Evolutionary conservation across 2,888 invertebrate genomes (phyloP).

Genomic region (Meliscaeva auricollis): DNA sequence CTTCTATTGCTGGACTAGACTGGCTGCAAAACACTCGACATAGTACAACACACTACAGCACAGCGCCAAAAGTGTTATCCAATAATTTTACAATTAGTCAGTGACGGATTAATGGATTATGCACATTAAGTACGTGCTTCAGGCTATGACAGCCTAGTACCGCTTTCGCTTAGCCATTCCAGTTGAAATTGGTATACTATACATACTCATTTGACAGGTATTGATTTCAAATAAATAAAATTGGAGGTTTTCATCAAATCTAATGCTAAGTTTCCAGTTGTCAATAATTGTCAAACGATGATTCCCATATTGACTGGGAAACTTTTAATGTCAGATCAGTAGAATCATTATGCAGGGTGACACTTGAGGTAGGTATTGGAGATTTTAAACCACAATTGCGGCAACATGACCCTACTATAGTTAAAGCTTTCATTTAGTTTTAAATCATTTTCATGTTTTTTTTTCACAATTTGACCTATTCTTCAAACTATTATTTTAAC

Average conservation of each 20-base stretch:
- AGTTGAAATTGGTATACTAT: too few species aligned
- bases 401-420: too few species aligned
- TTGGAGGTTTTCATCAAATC: neutral
- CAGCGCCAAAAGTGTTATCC: constrained; percentile 38
- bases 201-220: too few species aligned
- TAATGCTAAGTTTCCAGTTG: neutral
- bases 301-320: neutral
- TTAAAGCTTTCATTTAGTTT: too few species aligned
- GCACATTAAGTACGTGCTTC: neutral
- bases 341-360: neutral
- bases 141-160: neutral
- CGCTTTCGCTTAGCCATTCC: too few species aligned
- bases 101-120: constrained; percentile 21
- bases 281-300: neutral
- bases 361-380: neutral
- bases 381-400: too few species aligned
- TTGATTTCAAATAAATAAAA: neutral
- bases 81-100: constrained; percentile 21
- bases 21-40: constrained; percentile 32
- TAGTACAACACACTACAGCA: constrained; percentile 29
- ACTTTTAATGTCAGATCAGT: neutral
- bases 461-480: too few species aligned
- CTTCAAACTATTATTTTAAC: too few species aligned
- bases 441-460: too few species aligned
- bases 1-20: constrained; percentile 32